A percentile compares a stretch with the other conserved stretches of the same genome.
phyloP scores from a whole-genome alignment of 2,888 invertebrate genomes.

The Smittia sp. region DNA sequence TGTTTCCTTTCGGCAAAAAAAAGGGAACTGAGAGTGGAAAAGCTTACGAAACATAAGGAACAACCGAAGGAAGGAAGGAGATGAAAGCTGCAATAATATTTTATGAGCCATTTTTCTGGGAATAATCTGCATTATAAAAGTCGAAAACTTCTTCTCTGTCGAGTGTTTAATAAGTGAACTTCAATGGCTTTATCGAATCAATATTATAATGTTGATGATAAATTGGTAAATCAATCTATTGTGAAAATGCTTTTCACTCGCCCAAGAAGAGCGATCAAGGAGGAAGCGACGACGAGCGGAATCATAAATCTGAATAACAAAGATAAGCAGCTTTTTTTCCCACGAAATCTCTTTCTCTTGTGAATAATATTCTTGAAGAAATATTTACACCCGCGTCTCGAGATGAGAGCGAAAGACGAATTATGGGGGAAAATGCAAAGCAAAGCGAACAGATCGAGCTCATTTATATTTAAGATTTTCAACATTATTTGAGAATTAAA shows the following conservation, averaged over 20 bases:
- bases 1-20: background rate
- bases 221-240: constrained; percentile 32
- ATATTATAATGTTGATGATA: constrained; percentile 38
- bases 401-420: background rate
- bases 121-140: background rate
- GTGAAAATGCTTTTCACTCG: background rate
- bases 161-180: constrained; percentile 21
- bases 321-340: constrained; percentile 33
- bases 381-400: constrained; percentile 35
- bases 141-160: background rate
- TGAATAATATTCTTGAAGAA: constrained; percentile 35
- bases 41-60: too few relatives aligned
- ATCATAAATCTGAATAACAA: constrained; percentile 40
- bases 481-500: constrained; percentile 39
- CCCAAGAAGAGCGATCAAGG: background rate
- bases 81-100: constrained; percentile 4
- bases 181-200: constrained; percentile 29
- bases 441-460: constrained; percentile 6
- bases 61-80: too few relatives aligned
- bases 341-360: constrained; percentile 30
- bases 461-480: constrained; percentile 36
- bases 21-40: background rate
- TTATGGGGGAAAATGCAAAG: background rate
- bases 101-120: background rate
- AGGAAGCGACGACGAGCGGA: constrained; percentile 8